Conservation (phyloP, 2,888 invertebrate species). For the Tetropium fuscum region DNA sequence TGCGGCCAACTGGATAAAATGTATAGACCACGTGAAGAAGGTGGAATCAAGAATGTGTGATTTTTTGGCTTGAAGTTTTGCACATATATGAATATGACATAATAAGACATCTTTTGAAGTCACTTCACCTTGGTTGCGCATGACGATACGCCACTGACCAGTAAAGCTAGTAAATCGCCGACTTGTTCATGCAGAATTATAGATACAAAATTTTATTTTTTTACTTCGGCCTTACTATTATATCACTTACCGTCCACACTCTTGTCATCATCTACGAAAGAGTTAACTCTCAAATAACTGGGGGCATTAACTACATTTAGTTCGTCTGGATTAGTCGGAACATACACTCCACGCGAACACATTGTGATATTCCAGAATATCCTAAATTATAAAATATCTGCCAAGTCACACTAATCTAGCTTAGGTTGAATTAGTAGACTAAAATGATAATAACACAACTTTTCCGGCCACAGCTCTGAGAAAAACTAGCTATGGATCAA, state of each 20-base stretch:
- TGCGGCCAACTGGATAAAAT: too few species aligned
- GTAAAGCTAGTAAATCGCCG: too few species aligned
- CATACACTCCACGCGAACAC: conserved; percentile 60
- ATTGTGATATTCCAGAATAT: conserved; percentile 43
- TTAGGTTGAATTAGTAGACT: neutral
- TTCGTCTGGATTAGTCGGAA: conserved; percentile 50
- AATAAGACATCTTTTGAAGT: too few species aligned
- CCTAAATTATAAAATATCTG: conserved; percentile 8
- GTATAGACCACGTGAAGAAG: too few species aligned
- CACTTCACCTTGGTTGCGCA: too few species aligned
- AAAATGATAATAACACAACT: conserved; percentile 11
- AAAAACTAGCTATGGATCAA: conserved; percentile 46
- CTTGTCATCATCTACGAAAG: conserved; percentile 58
- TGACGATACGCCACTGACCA: too few species aligned
- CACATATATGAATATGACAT: too few species aligned
- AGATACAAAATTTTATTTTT: too few species aligned
- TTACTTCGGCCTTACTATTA: too few species aligned
- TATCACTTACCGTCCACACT: conserved; percentile 23
- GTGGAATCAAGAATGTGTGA: too few species aligned
- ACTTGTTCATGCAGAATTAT: too few species aligned
- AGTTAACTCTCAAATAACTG: conserved; percentile 57
- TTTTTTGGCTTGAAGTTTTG: too few species aligned
- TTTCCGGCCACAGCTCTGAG: conserved; percentile 37
- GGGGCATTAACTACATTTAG: conserved; percentile 53
- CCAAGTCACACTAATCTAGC: conserved; percentile 7